phyloP scores from a whole-genome alignment of 2,797 vertebrate genomes.

The Leptoclinus maculatus region DNA sequence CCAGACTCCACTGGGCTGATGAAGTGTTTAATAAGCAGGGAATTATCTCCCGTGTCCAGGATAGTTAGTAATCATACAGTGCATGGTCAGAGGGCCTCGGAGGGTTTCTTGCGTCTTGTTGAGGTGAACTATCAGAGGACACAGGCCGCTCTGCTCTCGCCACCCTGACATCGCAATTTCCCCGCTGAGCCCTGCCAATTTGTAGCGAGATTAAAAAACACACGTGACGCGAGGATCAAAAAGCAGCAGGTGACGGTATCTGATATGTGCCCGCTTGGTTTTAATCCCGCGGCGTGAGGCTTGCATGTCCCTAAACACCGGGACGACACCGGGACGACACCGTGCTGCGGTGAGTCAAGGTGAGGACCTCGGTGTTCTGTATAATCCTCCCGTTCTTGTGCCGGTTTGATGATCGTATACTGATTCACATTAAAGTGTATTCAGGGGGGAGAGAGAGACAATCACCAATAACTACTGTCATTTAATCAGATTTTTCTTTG shows the following conservation, averaged over 20 bases:
- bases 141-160: neutral
- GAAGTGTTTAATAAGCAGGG: conserved; percentile 44
- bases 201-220: neutral
- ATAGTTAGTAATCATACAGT: conserved; percentile 2
- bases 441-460: neutral
- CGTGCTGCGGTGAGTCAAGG: neutral
- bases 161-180: conserved; percentile 2
- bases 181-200: neutral
- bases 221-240: conserved; percentile 1
- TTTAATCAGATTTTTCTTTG: neutral
- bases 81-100: neutral
- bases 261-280: neutral
- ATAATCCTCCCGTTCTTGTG: neutral
- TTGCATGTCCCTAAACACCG: neutral
- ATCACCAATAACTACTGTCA: neutral
- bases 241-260: neutral
- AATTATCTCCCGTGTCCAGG: conserved; percentile 20
- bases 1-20: conserved; percentile 9
- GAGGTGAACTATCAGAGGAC: conserved; percentile 1
- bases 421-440: neutral
- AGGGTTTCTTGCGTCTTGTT: conserved; percentile 9
- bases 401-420: neutral
- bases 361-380: neutral
- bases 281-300: conserved; percentile 10
- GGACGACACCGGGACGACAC: neutral